These are phyloP conservation scores for Myopa tessellatipennis DNA, from an alignment of 2,888 invertebrate species.

Conservation along the genomic window DNA sequence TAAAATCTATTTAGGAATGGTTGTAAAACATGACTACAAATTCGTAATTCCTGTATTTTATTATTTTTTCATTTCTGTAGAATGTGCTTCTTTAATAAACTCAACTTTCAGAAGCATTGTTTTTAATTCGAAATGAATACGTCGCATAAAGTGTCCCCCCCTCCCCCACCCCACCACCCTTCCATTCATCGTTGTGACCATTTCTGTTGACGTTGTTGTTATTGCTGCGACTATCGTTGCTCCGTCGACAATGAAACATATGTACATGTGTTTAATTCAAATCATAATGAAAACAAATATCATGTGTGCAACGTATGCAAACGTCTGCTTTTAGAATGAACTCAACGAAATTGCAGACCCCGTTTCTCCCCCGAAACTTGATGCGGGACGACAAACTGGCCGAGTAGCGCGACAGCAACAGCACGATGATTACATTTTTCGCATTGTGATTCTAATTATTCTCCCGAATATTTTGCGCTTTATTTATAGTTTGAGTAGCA, in stretches of 20 bases:
- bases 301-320: slow-evolving; percentile 48
- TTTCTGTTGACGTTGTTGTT: not conserved
- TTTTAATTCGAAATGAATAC: too few relatives aligned
- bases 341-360: not conserved
- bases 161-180: too few relatives aligned
- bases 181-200: not conserved
- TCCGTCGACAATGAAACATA: not conserved
- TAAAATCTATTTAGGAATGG: not conserved
- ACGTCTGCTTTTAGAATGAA: slow-evolving; percentile 45
- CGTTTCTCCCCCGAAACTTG: not conserved
- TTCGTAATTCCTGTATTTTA: not conserved
- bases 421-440: not conserved
- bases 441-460: not conserved
- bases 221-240: not conserved
- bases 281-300: slow-evolving; percentile 20
- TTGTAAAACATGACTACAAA: not conserved
- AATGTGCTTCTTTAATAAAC: too few relatives aligned
- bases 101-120: too few relatives aligned
- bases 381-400: not conserved
- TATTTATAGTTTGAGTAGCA: not conserved
- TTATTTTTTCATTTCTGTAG: not conserved
- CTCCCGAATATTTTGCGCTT: not conserved
- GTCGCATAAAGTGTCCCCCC: too few relatives aligned
- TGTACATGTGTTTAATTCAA: not conserved
- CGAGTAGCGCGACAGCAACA: slow-evolving; percentile 3